Percentiles rank a stretch among this genome's conserved stretches.
Conservation (phyloP, 2,113 vertebrate genomes). For the Rhynchomys soricoides region DNA sequence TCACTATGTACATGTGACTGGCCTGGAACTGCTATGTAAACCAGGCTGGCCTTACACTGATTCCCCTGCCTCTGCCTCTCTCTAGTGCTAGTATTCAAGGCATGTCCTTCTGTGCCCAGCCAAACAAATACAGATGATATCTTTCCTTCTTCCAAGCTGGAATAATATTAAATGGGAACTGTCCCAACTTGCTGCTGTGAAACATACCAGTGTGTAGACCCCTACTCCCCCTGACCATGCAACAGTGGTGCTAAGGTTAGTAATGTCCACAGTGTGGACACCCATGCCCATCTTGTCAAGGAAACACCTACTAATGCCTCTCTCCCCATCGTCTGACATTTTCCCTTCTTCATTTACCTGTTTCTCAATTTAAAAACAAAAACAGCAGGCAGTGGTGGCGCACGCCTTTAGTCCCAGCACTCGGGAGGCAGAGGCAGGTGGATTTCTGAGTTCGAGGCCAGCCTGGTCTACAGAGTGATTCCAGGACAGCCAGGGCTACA, state of each 20-base stretch:
- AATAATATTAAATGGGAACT: background rate
- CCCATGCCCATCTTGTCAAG: background rate
- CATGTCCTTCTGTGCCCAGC: background rate
- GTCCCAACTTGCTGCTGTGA: background rate
- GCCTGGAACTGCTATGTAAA: background rate
- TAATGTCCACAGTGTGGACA: background rate
- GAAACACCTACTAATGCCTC: background rate
- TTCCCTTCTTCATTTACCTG: background rate
- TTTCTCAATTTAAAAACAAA: slow-evolving; percentile 2
- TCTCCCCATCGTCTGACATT: background rate
- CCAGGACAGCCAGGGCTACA: too few relatives aligned
- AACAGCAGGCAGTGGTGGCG: too few relatives aligned
- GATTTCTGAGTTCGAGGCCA: too few relatives aligned
- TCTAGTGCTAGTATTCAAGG: background rate
- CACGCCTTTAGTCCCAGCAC: too few relatives aligned
- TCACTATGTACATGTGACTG: background rate
- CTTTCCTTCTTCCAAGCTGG: background rate
- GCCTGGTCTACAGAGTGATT: too few relatives aligned
- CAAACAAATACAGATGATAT: background rate
- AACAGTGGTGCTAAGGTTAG: background rate
- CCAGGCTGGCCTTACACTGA: background rate
- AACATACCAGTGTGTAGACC: background rate
- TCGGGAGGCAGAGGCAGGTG: too few relatives aligned
- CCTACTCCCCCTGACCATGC: background rate
- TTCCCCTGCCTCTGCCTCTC: background rate